Conservation (phyloP, 2,797 vertebrate genomes). For the Hephaestus fuliginosus region DNA sequence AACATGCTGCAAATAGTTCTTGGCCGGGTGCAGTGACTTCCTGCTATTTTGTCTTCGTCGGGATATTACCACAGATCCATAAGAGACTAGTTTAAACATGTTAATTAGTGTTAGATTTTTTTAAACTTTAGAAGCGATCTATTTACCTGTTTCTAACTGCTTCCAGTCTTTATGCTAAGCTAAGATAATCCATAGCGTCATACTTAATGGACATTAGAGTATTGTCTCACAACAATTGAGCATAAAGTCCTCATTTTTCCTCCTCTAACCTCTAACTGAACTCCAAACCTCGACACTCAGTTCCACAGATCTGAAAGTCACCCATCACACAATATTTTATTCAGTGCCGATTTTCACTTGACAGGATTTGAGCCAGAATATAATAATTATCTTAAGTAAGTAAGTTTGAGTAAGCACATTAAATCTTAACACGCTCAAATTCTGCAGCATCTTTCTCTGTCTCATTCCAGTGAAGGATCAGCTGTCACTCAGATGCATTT, state of each 20-base stretch:
- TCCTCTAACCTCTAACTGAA: background rate
- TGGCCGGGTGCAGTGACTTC: background rate
- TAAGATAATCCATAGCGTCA: background rate
- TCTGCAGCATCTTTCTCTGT: slow-evolving; percentile 23
- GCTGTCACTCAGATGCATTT: slow-evolving; percentile 31
- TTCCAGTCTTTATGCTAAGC: background rate
- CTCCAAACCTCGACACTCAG: background rate
- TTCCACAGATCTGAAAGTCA: no score
- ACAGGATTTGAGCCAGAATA: slow-evolving; percentile 6
- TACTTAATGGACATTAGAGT: background rate
- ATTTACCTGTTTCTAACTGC: background rate
- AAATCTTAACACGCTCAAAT: slow-evolving; percentile 13
- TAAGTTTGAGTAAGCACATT: slow-evolving; percentile 6
- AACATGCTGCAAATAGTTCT: background rate
- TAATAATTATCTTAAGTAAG: slow-evolving; percentile 9
- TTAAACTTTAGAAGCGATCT: background rate
- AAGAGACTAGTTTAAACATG: background rate
- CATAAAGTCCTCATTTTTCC: background rate
- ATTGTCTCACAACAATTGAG: background rate
- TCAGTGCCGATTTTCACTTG: background rate
- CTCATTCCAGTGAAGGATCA: slow-evolving; percentile 39
- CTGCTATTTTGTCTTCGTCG: background rate
- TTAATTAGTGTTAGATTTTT: background rate
- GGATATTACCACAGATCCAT: slow-evolving; percentile 15
- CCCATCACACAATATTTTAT: background rate